Percentiles rank a stretch among this genome's conserved stretches.
Conservation (phyloP, 2,113 vertebrate genomes). For the Calypte anna region DNA sequence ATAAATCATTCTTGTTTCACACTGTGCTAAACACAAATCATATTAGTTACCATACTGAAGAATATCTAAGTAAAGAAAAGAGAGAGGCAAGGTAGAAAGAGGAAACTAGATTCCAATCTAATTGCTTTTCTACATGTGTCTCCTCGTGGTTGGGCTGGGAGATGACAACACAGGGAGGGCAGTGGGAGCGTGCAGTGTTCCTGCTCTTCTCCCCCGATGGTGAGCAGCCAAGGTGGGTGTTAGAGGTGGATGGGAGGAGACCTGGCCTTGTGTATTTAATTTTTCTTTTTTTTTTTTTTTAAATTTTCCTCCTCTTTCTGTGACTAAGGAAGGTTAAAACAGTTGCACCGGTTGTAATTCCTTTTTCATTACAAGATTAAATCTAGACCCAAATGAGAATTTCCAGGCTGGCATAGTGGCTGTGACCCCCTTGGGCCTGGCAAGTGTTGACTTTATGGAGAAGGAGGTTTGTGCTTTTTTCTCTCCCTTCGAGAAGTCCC, state of each 20-base stretch:
- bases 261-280: neutral
- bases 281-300: neutral
- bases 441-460: rapidly evolving
- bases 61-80: slow-evolving; percentile 27
- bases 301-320: neutral
- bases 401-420: neutral
- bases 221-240: rapidly evolving
- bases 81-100: slow-evolving; percentile 24
- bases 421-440: neutral
- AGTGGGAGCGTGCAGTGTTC: rapidly evolving
- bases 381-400: slow-evolving; percentile 16
- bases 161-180: neutral
- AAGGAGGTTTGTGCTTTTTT: neutral
- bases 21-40: slow-evolving; percentile 38
- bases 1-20: slow-evolving; percentile 44
- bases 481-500: rapidly evolving
- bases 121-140: slow-evolving; percentile 35
- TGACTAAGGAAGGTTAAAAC: slow-evolving; percentile 12
- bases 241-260: neutral
- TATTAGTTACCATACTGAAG: slow-evolving; percentile 31
- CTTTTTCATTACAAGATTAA: slow-evolving; percentile 32
- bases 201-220: neutral
- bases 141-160: neutral
- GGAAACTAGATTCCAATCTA: slow-evolving; percentile 57
- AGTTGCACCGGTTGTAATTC: neutral